Percentiles rank a stretch among this genome's conserved stretches.
These are phyloP conservation scores for Cichladusa arquata DNA, from an alignment of 2,113 vertebrate species.

Conservation along the genomic window DNA sequence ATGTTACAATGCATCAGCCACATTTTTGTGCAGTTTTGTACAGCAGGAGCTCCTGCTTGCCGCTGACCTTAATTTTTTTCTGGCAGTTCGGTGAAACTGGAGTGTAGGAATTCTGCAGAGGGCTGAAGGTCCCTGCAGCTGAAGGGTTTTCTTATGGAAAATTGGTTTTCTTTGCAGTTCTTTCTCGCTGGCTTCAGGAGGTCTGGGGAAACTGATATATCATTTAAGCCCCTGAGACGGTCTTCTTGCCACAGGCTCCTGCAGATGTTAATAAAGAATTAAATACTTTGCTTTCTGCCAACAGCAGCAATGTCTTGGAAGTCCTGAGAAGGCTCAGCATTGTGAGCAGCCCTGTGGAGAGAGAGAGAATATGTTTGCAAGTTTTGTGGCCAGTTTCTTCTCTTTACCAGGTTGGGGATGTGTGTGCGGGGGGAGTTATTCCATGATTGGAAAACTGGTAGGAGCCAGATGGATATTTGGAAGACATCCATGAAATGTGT, in stretches of 20 bases:
- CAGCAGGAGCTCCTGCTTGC: background rate
- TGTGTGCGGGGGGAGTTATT: background rate
- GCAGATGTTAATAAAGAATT: background rate
- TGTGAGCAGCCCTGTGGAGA: background rate
- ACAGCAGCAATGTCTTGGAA: background rate
- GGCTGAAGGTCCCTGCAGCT: background rate
- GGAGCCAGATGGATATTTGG: background rate
- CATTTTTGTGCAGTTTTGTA: background rate
- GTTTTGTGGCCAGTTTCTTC: background rate
- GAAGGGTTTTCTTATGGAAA: background rate
- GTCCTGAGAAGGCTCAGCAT: background rate
- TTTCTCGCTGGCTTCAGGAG: background rate
- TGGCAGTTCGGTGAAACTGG: background rate
- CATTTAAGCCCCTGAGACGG: background rate
- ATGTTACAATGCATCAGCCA: background rate
- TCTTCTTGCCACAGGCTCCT: background rate
- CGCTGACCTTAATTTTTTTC: background rate
- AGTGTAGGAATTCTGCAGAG: background rate
- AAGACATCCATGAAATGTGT: background rate
- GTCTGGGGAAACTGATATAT: background rate
- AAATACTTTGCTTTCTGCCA: background rate
- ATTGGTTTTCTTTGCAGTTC: background rate
- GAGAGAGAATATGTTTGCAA: background rate
- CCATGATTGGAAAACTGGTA: background rate
- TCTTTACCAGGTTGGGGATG: background rate